phyloP scores from a whole-genome alignment of 2,113 vertebrate genomes.

The Anser cygnoides region DNA sequence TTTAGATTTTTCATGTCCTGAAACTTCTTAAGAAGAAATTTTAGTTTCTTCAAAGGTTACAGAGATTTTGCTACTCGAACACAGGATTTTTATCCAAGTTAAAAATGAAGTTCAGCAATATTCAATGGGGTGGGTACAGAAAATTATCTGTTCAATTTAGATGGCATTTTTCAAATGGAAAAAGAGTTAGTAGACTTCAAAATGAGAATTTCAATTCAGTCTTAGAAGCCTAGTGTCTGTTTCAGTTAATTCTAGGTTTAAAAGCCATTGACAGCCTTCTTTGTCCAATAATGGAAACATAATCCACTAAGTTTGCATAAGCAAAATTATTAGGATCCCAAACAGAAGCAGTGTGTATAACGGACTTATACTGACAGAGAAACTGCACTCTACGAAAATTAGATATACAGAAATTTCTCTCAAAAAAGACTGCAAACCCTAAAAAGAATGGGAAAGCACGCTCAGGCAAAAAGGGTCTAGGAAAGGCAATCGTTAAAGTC shows the following conservation, averaged over 20 bases:
- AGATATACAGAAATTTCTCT: neutral
- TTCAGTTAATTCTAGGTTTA: neutral
- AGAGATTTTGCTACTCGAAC: neutral
- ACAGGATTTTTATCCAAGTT: neutral
- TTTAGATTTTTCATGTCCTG: neutral
- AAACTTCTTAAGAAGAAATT: neutral
- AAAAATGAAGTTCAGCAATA: neutral
- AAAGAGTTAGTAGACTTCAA: neutral
- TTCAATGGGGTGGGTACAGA: fast-evolving
- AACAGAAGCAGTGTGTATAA: neutral
- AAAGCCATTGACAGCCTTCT: too few species aligned
- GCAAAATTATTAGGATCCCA: neutral
- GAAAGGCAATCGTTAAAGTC: neutral
- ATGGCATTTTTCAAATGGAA: neutral
- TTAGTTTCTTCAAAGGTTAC: neutral
- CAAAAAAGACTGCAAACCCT: neutral
- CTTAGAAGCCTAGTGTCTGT: neutral
- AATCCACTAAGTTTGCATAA: neutral
- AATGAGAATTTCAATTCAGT: neutral
- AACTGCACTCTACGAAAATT: neutral
- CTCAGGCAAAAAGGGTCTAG: neutral
- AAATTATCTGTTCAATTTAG: neutral
- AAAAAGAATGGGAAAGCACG: neutral
- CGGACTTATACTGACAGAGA: neutral
- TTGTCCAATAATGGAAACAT: neutral